phyloP scores from a whole-genome alignment of 2,113 vertebrate species.

The Echinops telfairi region DNA sequence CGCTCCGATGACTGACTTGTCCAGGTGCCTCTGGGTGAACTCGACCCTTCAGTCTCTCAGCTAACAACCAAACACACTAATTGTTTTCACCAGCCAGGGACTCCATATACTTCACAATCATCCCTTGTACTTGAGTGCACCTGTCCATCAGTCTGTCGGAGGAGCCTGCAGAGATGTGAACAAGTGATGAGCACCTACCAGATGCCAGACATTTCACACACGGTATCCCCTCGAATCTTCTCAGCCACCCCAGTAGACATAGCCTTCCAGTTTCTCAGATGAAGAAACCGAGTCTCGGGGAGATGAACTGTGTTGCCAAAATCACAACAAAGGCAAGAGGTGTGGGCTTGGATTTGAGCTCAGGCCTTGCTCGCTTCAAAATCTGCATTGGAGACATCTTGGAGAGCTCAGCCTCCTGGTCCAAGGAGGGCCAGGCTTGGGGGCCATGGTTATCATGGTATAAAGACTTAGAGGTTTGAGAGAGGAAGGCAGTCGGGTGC shows the following conservation, averaged over 20 bases:
- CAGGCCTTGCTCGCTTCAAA: background rate
- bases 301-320: background rate
- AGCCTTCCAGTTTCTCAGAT: background rate
- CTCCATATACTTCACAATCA: background rate
- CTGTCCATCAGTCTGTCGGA: background rate
- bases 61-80: background rate
- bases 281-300: background rate
- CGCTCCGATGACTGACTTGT: background rate
- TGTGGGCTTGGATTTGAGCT: background rate
- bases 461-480: background rate
- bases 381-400: background rate
- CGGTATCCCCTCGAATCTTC: background rate
- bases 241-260: no score
- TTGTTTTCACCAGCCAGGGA: background rate
- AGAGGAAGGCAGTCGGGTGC: background rate
- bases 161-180: background rate
- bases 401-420: background rate
- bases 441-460: background rate
- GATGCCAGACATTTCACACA: no score
- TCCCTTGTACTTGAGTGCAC: background rate
- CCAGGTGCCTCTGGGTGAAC: background rate
- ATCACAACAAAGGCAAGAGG: background rate
- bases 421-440: background rate
- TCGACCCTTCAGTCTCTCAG: background rate
- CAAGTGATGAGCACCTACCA: background rate